phyloP scores from a whole-genome alignment of 2,113 vertebrate genomes.

The Halichoerus grypus region DNA sequence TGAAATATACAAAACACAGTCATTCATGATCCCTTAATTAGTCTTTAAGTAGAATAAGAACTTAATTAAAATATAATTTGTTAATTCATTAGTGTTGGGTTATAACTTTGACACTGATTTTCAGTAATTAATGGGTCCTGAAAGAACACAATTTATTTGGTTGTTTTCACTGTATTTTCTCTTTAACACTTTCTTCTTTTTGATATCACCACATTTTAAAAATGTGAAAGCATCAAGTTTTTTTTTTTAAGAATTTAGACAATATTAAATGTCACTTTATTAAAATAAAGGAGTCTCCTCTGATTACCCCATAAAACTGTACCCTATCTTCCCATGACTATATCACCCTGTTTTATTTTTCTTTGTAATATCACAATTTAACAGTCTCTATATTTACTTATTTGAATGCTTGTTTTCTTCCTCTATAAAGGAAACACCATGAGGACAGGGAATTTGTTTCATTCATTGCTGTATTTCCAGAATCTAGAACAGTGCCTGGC shows the following conservation, averaged over 20 bases:
- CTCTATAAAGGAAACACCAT: no score
- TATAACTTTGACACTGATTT: constrained; percentile 76
- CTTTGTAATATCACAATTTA: not conserved
- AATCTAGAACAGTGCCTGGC: not conserved
- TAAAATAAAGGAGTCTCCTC: not conserved
- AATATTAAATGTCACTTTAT: not conserved
- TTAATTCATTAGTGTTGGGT: constrained; percentile 69
- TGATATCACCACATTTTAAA: constrained; percentile 53
- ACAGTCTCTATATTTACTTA: not conserved
- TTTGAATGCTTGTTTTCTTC: not conserved
- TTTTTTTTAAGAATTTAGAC: not conserved
- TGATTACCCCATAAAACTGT: not conserved
- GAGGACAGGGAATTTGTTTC: not conserved
- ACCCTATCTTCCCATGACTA: not conserved
- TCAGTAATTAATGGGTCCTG: constrained; percentile 70
- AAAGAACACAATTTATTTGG: constrained; percentile 62
- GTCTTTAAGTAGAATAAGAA: constrained; percentile 78
- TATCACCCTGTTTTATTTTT: not conserved
- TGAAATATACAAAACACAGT: constrained; percentile 71
- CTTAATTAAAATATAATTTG: constrained; percentile 81
- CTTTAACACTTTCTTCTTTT: constrained; percentile 35
- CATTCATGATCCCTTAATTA: constrained; percentile 76
- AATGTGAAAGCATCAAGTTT: constrained; percentile 7
- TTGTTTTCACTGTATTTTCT: constrained; percentile 35
- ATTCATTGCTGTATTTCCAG: not conserved